Evolutionary conservation across 1,140 invertebrate species (phyloP), one percentile per base, ranked within the genome.

Genomic region (Chironomus striatipennis): DNA sequence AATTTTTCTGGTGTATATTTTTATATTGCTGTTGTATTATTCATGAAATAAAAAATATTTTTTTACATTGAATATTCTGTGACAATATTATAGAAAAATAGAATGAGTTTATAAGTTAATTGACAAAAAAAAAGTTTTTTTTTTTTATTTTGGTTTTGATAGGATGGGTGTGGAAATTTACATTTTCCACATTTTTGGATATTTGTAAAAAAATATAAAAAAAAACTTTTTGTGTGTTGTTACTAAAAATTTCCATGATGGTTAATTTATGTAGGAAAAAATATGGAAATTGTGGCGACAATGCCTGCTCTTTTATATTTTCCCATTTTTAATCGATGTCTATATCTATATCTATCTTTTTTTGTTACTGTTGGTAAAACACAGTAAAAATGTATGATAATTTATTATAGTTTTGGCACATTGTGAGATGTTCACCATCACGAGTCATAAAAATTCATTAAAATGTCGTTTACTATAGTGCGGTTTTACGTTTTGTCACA

Each of bases 391-490:
- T 57, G 47, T 57, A n/a, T n/a, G 47, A n/a, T 57, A 57, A 57
- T 57, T 57, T 57, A 57, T 57, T 57, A 57, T 57, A 57, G 47
- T 57, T 57, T 57, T 57, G n/a, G 12, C 47, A 57, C 47, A 57
- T 57, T n/a, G 47, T 34, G 24, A 34, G 24, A 34, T 34, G 47
- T n/a, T 57, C 10, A 20, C 65, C 65, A 70, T 70, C 65, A 70
- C 18, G 20, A 70, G 65, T 70, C 65, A 70, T 70, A 70, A 70
- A 70, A 70, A 70, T 70, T 70, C 65, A 70, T 70, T 70, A 70
- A 70, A 70, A 70, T 70, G 65, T 70, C 65, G 65, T 70, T 70
- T 70, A 70, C 65, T 20, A n/a, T n/a, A n/a, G 8, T 70, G 65
- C 18, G 65, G 65, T 21, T 20, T 70, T 57, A 2, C n/a, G 47